phyloP scores from a whole-genome alignment of 2,888 invertebrate genomes.

The Acleris cristana region DNA sequence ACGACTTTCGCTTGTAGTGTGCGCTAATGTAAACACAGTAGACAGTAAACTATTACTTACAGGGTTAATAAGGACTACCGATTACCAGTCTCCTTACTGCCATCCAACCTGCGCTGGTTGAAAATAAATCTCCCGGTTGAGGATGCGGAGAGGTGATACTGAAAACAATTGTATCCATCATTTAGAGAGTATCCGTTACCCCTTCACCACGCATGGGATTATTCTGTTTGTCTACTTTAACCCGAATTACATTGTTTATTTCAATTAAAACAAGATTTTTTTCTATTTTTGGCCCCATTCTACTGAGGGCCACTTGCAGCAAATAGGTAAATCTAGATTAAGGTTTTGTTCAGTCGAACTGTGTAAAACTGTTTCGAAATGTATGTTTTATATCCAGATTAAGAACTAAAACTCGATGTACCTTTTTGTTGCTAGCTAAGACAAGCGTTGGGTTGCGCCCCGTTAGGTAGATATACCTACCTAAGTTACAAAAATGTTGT shows the following conservation, averaged over 20 bases:
- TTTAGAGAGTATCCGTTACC: slow-evolving; percentile 56
- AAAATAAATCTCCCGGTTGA: slow-evolving; percentile 59
- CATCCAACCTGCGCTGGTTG: slow-evolving; percentile 72
- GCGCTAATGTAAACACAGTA: slow-evolving; percentile 42
- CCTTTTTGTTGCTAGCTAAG: too few species aligned
- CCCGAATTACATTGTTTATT: slow-evolving; percentile 15
- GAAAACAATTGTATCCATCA: slow-evolving; percentile 51
- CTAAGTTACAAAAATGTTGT: too few species aligned
- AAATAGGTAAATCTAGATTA: too few species aligned
- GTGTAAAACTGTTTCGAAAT: too few species aligned
- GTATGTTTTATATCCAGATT: too few species aligned
- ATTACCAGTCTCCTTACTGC: slow-evolving; percentile 76
- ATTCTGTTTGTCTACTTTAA: slow-evolving; percentile 41
- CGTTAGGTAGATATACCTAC: too few species aligned
- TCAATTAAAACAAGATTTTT: not conserved
- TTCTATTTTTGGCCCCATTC: too few species aligned
- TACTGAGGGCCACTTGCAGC: too few species aligned
- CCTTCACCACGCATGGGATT: slow-evolving; percentile 49
- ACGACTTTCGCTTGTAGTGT: slow-evolving; percentile 15
- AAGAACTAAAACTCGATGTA: too few species aligned
- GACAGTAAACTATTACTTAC: slow-evolving; percentile 64
- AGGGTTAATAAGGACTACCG: slow-evolving; percentile 74
- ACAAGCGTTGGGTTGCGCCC: too few species aligned
- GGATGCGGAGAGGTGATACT: slow-evolving; percentile 67
- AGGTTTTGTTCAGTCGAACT: too few species aligned